Base-by-base conservation (phyloP, 2,888 invertebrate genomes). In the Caenorhabditis becei region DNA sequence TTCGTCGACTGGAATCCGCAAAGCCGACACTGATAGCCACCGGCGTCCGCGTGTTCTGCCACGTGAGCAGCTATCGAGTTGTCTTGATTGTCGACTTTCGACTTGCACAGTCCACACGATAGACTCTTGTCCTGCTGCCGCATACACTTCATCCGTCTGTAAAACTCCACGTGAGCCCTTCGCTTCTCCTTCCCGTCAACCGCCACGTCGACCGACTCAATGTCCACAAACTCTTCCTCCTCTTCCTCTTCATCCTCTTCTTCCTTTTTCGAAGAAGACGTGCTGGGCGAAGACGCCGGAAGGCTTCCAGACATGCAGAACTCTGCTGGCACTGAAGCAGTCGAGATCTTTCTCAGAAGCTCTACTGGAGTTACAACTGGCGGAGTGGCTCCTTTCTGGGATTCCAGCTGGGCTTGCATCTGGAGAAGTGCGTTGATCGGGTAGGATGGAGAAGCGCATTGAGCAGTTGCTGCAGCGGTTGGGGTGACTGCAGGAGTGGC, bases 81-180 rank as follows among this genome's bases (percentile, higher is more conserved):
- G 35, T 86, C 86, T 41, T 81, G 71, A 71, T 83, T 83, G 7
- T 77, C 78, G 10, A 87, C 77, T 37, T 56, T 72, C 41, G 75
- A 70, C 20, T 78, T 62, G 66, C 88, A 88, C 26, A 83, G 59
- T 11, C 70, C 77, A 49, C 87, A 87, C 24, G 79, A 63, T 1
- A 87, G 74, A 3, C 53, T 35, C 26, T 74, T 77, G n/a, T 85
- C 84, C 77, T 84, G 72, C 37, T 83, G 83, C n/a, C 86, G 65
- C 61, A 86, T 72, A 8, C 71, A 59, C 74, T 88, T 88, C 80
- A 87, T 78, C 61, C 86, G 81, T 20, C 87, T 65, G 66, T 83
- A 87, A 54, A 87, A 88, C 53, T 85, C 86, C 37, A 87, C 86
- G 58, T 88, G 87, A 4, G 83, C 87, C 47, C 82, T 84, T 16